These are phyloP conservation scores for Alentia gelatinosa DNA, from an alignment of 2,888 invertebrate genomes.

Conservation along the genomic window DNA sequence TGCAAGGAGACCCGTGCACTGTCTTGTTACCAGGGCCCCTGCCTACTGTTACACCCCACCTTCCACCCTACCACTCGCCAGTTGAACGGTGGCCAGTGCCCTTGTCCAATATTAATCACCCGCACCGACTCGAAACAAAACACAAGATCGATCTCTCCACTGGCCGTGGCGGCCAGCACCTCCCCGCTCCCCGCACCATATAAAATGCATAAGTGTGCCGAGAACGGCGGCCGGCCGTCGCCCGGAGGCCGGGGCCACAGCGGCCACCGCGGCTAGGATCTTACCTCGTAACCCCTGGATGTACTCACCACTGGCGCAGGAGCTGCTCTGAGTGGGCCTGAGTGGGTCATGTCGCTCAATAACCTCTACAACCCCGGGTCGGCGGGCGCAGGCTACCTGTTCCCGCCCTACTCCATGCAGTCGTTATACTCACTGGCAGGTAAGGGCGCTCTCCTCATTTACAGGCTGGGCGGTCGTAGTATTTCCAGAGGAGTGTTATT, in stretches of 20 bases:
- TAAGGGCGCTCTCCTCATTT: neutral
- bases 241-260: too few relatives aligned
- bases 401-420: slow-evolving; percentile 41
- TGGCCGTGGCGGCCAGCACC: neutral
- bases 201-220: neutral
- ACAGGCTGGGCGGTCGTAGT: neutral
- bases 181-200: neutral
- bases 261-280: neutral
- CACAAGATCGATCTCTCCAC: neutral
- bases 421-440: slow-evolving; percentile 43
- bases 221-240: too few relatives aligned
- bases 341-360: slow-evolving; percentile 47
- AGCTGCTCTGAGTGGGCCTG: neutral
- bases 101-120: neutral
- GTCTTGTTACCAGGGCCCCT: neutral
- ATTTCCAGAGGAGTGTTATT: too few relatives aligned
- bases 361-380: neutral
- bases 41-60: neutral
- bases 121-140: neutral
- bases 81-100: neutral
- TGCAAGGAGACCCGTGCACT: too few relatives aligned
- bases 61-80: neutral
- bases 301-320: neutral
- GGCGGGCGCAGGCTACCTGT: neutral
- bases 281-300: neutral